A percentile compares a stretch with the other conserved stretches of the same genome.
These are phyloP conservation scores for Campoletis raptor DNA, from an alignment of 2,888 invertebrate species.

Conservation along the genomic window DNA sequence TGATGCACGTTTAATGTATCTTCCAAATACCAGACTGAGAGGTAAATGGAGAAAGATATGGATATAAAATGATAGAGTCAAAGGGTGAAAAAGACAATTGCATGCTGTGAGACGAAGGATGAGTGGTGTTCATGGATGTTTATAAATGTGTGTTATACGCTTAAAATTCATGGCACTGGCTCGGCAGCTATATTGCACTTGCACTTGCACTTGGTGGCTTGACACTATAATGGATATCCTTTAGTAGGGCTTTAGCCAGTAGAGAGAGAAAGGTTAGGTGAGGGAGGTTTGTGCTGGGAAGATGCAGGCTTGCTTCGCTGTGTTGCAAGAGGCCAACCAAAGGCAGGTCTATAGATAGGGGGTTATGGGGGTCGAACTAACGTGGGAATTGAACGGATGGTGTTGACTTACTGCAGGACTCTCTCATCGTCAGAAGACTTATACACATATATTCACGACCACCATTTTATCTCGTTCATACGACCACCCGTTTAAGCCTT, in stretches of 20 bases:
- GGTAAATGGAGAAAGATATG: constrained; percentile 3
- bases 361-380: constrained; percentile 73
- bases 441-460: constrained; percentile 11
- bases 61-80: constrained; percentile 26
- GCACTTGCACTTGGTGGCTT: constrained; percentile 78
- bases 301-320: constrained; percentile 23
- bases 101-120: constrained; percentile 36
- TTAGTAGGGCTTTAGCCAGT: constrained; percentile 71
- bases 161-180: constrained; percentile 80
- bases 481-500: constrained; percentile 80
- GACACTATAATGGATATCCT: constrained; percentile 79
- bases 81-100: constrained; percentile 32
- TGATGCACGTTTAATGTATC: neutral
- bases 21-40: constrained; percentile 3
- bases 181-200: constrained; percentile 78
- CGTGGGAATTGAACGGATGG: constrained; percentile 66
- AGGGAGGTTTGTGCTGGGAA: neutral
- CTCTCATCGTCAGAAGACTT: constrained; percentile 5
- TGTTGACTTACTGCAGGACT: constrained; percentile 24
- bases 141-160: constrained; percentile 71
- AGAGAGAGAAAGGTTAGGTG: neutral
- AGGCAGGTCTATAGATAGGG: constrained; percentile 73
- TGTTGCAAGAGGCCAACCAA: constrained; percentile 68
- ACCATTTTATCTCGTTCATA: constrained; percentile 75
- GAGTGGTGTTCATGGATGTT: constrained; percentile 51